Evolutionary conservation across 2,888 invertebrate species (phyloP).

Genomic region (Griposia aprilina): DNA sequence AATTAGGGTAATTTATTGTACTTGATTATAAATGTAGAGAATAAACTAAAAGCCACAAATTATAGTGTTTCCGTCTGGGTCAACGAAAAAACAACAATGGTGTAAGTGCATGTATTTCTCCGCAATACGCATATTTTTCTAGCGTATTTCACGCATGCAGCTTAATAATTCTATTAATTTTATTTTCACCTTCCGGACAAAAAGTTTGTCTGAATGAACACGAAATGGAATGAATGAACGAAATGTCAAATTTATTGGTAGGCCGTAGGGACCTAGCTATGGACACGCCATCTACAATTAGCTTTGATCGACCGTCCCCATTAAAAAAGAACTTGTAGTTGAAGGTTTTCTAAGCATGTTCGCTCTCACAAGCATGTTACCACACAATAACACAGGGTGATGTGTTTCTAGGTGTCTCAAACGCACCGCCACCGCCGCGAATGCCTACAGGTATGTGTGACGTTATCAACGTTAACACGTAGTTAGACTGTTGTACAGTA

Average conservation of each 20-base stretch:
- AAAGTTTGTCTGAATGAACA: background rate
- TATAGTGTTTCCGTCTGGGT: background rate
- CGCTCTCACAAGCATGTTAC: slow-evolving; percentile 67
- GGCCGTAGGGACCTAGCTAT: no score
- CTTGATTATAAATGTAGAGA: no score
- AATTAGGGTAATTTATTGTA: background rate
- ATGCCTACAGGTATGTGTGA: slow-evolving; percentile 37
- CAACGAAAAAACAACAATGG: no score
- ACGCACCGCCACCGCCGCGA: slow-evolving; percentile 19
- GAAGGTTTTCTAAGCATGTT: slow-evolving; percentile 6
- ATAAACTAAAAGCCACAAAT: background rate
- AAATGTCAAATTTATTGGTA: no score
- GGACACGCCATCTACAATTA: no score
- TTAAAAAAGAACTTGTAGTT: no score
- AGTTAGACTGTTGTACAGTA: background rate
- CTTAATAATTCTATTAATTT: slow-evolving; percentile 11
- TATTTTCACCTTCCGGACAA: background rate
- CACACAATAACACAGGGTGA: slow-evolving; percentile 64
- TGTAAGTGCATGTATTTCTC: background rate
- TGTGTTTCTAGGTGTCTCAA: slow-evolving; percentile 63
- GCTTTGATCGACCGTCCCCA: no score
- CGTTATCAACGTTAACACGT: background rate
- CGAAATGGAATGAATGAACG: no score
- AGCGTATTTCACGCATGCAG: background rate
- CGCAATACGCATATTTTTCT: background rate